These are phyloP conservation scores for Masticophis lateralis DNA, from an alignment of 2,797 vertebrate genomes.

Conservation along the genomic window DNA sequence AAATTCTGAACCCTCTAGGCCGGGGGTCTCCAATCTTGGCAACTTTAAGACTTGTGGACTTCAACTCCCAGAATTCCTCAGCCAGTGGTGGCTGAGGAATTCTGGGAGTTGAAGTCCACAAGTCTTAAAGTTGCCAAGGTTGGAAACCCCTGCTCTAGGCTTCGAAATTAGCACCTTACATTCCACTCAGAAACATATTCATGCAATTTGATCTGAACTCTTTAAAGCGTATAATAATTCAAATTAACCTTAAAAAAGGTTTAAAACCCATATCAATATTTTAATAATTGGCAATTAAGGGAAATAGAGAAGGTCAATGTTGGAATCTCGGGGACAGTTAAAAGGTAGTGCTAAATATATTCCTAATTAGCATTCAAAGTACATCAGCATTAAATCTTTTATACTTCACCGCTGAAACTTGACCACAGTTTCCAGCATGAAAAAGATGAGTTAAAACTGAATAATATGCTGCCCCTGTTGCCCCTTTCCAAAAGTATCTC, in stretches of 20 bases:
- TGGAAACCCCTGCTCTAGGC: neutral
- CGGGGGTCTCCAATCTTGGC: no score
- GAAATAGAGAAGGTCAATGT: constrained; percentile 1
- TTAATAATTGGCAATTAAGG: neutral
- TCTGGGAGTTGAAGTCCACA: no score
- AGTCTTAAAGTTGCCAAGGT: no score
- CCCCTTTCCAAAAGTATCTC: neutral
- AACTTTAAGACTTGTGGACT: no score
- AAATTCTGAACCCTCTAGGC: neutral
- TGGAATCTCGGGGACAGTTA: neutral
- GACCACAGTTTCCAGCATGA: neutral
- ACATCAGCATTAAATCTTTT: constrained; percentile 18
- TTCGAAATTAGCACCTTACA: neutral
- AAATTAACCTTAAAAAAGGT: neutral
- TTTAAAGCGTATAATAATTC: neutral
- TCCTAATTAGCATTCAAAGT: constrained; percentile 23
- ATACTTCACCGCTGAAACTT: neutral
- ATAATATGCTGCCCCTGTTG: neutral
- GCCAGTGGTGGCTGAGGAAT: no score
- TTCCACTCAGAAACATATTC: neutral
- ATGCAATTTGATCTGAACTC: neutral
- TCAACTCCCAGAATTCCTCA: no score
- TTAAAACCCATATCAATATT: neutral
- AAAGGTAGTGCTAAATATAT: neutral
- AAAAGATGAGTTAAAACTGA: neutral